Conservation (phyloP, 2,113 vertebrate species). For the Odocoileus virginianus region DNA sequence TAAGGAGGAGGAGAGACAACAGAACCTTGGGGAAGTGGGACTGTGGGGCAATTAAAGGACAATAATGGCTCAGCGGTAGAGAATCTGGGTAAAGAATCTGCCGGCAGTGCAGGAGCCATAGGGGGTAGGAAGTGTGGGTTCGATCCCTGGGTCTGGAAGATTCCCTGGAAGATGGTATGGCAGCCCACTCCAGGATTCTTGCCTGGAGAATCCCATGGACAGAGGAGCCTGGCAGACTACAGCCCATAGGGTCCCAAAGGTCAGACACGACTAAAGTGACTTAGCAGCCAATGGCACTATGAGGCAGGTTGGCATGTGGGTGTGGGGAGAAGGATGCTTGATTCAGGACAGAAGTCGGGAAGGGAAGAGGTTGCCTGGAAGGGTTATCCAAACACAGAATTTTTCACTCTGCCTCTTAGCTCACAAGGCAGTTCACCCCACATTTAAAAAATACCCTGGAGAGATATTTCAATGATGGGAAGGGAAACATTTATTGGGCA, state of each 20-base stretch:
- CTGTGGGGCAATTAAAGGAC: neutral
- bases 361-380: neutral
- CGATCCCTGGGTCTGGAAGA: neutral
- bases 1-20: neutral
- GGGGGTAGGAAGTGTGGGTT: neutral
- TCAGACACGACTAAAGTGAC: neutral
- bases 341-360: neutral
- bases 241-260: neutral
- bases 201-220: neutral
- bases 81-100: neutral
- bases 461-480: neutral
- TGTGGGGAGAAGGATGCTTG: neutral
- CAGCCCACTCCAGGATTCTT: neutral
- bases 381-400: neutral
- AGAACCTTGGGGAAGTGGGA: neutral
- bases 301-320: neutral
- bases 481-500: neutral
- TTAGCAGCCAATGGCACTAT: neutral
- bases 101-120: neutral
- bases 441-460: neutral
- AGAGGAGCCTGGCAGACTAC: neutral
- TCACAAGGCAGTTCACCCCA: neutral
- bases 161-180: neutral
- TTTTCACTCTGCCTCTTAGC: neutral
- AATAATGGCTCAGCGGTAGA: neutral